Base-by-base conservation (phyloP, 1,140 invertebrate species). In the Leptinotarsa undecemlineata region DNA sequence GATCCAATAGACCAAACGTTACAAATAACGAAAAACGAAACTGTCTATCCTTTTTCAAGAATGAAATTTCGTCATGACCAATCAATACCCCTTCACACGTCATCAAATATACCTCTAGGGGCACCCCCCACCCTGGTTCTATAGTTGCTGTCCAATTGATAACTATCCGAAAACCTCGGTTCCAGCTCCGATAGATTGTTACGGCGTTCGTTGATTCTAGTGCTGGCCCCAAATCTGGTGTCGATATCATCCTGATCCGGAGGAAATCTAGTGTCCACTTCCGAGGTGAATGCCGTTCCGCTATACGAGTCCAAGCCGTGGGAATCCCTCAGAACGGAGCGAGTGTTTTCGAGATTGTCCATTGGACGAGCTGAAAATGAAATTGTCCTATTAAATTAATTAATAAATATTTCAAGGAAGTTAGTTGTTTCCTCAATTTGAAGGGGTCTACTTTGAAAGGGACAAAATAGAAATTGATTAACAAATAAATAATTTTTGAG, bases 91-190 rank as follows among this genome's bases (percentile, higher is more conserved):
- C 15, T 17, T 80, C 81, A 85, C 63, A 95, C 92, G 86, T 96
- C 94, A 85, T 96, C 94, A 81, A 96, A 96, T 68, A 96, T 89
- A 64, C 93, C 93, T 76, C 90, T 87, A 0, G 93, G 93, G 0
- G 94, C 93, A 68, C 88, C 88, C 4, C 89, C 90, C 64, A 91
- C 87, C 79, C 84, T 87, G 77, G 86, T 86, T 74, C 85, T 86
- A 64, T 83, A 86, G 48, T 82, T 82, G 78, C 81, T 85, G 76
- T 87, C 87, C 42, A 85, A 84, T 73, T 87, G 86, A 78, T 89
- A 88, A 80, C 81, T 80, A 20, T 88, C 86, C 4, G 79, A 74
- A 75, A 83, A 82, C 42, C 85, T 83, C 20, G 83, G 84, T 23
- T 87, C 85, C 13, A 82, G 77, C 66, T 82, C 81, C 20, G 74